Conservation (phyloP, 2,113 vertebrate species). For the Ammodytes dubius region DNA sequence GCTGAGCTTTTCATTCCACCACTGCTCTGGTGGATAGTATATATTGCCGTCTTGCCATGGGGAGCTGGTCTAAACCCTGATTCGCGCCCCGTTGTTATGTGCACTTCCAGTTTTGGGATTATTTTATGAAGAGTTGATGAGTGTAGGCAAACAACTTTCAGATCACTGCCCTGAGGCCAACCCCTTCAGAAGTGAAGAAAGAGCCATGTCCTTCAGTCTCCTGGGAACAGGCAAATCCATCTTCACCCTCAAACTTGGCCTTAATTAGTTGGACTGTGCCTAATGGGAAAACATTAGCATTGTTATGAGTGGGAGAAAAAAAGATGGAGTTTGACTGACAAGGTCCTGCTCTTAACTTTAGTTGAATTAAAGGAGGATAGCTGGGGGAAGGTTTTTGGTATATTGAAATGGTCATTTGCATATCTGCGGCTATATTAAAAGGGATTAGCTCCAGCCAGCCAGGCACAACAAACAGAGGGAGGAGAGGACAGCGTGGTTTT, state of each 20-base stretch:
- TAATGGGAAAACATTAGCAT: slow-evolving; percentile 81
- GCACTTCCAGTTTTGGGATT: slow-evolving; percentile 69
- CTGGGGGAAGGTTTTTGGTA: slow-evolving; percentile 90
- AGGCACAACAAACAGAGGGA: slow-evolving; percentile 96
- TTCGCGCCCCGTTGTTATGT: slow-evolving; percentile 76
- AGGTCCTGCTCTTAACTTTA: slow-evolving; percentile 96
- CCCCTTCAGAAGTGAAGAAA: slow-evolving; percentile 48
- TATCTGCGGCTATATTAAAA: slow-evolving; percentile 99
- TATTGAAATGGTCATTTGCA: slow-evolving; percentile 99
- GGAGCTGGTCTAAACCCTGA: slow-evolving; percentile 55
- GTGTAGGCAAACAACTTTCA: slow-evolving; percentile 66
- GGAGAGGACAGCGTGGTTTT: slow-evolving; percentile 91
- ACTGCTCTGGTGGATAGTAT: slow-evolving; percentile 35
- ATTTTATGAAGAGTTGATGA: slow-evolving; percentile 61
- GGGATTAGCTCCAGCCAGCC: slow-evolving; percentile 95
- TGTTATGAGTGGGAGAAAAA: slow-evolving; percentile 72
- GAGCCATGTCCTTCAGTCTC: slow-evolving; percentile 58
- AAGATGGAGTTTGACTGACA: slow-evolving; percentile 92
- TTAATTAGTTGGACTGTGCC: slow-evolving; percentile 93
- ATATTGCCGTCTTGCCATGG: slow-evolving; percentile 46
- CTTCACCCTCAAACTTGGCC: slow-evolving; percentile 84
- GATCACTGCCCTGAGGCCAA: slow-evolving; percentile 42
- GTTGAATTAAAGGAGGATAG: slow-evolving; percentile 98
- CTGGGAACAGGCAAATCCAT: slow-evolving; percentile 65
- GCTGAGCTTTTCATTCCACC: slow-evolving; percentile 66